These are phyloP conservation scores for Trachelus iudaicus DNA, from an alignment of 2,888 invertebrate species.

Conservation along the genomic window DNA sequence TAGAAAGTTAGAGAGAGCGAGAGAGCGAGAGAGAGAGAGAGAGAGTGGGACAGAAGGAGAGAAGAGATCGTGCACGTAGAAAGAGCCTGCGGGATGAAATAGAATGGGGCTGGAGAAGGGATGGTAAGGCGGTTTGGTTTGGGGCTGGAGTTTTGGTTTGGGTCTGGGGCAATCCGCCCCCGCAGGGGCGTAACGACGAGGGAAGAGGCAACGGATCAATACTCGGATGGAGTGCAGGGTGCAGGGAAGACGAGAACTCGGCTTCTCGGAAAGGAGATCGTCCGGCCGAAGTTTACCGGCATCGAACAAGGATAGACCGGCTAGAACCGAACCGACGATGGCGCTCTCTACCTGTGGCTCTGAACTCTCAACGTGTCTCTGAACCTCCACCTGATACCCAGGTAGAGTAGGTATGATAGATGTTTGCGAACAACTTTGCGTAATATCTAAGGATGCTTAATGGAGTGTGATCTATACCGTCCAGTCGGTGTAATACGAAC, in stretches of 20 bases:
- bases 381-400: background rate
- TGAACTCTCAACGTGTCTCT: background rate
- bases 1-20: background rate
- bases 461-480: background rate
- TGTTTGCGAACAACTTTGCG: background rate
- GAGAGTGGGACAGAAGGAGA: background rate
- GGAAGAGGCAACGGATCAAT: slow-evolving; percentile 47
- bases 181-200: slow-evolving; percentile 19
- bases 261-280: background rate
- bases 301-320: background rate
- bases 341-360: background rate
- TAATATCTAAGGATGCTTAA: background rate
- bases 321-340: background rate
- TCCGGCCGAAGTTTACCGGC: background rate
- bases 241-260: background rate
- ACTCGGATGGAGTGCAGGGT: slow-evolving; percentile 29
- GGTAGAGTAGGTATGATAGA: background rate
- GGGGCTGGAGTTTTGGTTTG: slow-evolving; percentile 38
- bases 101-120: slow-evolving; percentile 27
- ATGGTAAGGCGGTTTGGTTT: slow-evolving; percentile 42
- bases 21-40: slow-evolving; percentile 1
- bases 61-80: background rate
- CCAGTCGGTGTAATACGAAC: background rate
- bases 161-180: slow-evolving; percentile 27
- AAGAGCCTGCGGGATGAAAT: slow-evolving; percentile 24